Conservation (phyloP, 2,888 invertebrate genomes). For the Augiades crinisus region DNA sequence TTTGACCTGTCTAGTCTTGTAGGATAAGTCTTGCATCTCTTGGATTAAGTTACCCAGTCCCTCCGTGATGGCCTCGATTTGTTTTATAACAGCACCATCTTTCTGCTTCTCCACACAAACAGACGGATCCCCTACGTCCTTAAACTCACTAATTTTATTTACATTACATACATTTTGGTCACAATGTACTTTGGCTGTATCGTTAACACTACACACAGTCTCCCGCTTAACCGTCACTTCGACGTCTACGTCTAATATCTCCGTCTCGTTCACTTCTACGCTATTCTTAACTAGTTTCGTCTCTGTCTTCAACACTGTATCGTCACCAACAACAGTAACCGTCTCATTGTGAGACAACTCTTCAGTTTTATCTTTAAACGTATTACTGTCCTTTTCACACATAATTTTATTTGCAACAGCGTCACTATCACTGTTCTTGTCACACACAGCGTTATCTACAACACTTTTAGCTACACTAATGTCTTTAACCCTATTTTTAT, state of each 20-base stretch:
- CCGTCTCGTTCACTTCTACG: slow-evolving; percentile 44
- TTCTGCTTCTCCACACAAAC: slow-evolving; percentile 39
- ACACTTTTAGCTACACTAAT: slow-evolving; percentile 27
- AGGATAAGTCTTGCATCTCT: slow-evolving; percentile 61
- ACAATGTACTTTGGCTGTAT: slow-evolving; percentile 46
- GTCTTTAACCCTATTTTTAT: slow-evolving; percentile 18
- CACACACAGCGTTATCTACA: slow-evolving; percentile 22
- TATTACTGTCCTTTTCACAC: slow-evolving; percentile 34
- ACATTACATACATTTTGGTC: slow-evolving; percentile 43
- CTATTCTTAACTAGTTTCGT: slow-evolving; percentile 52
- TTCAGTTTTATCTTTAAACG: slow-evolving; percentile 44
- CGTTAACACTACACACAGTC: slow-evolving; percentile 37
- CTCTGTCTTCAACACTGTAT: slow-evolving; percentile 46
- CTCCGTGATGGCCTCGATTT: slow-evolving; percentile 64
- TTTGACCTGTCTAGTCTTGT: slow-evolving; percentile 42
- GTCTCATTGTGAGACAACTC: slow-evolving; percentile 49
- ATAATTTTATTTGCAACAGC: too few relatives aligned
- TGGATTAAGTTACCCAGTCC: slow-evolving; percentile 67
- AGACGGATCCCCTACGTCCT: background rate
- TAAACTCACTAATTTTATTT: slow-evolving; percentile 31
- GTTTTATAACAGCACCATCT: slow-evolving; percentile 49
- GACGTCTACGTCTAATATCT: slow-evolving; percentile 48
- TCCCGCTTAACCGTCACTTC: slow-evolving; percentile 49
- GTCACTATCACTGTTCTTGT: slow-evolving; percentile 34
- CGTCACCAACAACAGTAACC: slow-evolving; percentile 38